Evolutionary conservation across 2,113 vertebrate genomes (phyloP), one percentile per base, ranked within the genome.

Genomic region (Vombatus ursinus): DNA sequence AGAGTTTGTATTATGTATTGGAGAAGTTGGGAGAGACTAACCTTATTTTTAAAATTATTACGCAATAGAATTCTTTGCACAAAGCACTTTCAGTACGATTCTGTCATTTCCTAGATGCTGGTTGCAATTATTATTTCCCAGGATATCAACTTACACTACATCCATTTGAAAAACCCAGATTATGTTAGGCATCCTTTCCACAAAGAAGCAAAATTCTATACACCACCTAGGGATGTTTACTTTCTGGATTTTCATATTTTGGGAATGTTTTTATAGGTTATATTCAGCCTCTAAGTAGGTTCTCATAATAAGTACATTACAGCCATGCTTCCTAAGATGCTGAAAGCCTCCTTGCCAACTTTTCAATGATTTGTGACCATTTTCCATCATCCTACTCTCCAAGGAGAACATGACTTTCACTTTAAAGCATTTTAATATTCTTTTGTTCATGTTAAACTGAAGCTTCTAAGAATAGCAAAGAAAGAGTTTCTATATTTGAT

Each of bases 51-150:
- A 48, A 50, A 28, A 68, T 25, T 96, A 22, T 44, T 90, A 48
- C 28, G 23, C 54, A 50, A 94, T 95, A 52, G 24, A 94, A 89
- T 95, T 93, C 95, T 68, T 94, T 96, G 28, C 16, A 90, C 95
- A 92, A 53, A 94, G 51, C 89, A 37, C 28, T 91, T 91, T 94
- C 0, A 12, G n/a, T n/a, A 91, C 94, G 92, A 92, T 47, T 54
- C 28, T 95, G 25, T 93, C n/a, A 97, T 94, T 95, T 96, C 89
- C 10, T 97, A 95, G 24, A 90, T 50, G 53, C 84, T 92, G 93
- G 68, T 92, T 92, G 51, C 93, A 91, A 92, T 22, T 96, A 49
- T 84, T 93, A 68, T 96, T 97, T 98, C 94, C 97, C 91, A 98
- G 96, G 92, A 0, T 57, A 94, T 97, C 96, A 91, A 94, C 77